A percentile compares a stretch with the other conserved stretches of the same genome.
phyloP scores from a whole-genome alignment of 1,140 invertebrate species.

The Ylistrum balloti region DNA sequence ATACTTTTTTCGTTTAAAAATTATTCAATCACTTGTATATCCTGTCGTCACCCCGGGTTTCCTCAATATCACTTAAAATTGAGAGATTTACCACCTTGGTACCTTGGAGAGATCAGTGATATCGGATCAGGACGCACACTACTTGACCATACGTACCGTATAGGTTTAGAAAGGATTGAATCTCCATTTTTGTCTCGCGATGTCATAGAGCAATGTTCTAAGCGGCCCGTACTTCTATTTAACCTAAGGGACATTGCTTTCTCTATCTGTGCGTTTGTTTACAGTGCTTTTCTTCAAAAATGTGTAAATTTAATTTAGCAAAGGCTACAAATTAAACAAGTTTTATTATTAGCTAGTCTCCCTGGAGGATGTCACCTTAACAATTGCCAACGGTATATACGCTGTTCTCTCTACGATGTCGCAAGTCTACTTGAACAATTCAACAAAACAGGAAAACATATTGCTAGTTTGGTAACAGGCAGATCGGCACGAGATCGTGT shows the following conservation, averaged over 20 bases:
- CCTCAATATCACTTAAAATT: not conserved
- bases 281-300: not conserved
- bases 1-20: not conserved
- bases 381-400: not conserved
- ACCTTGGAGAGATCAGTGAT: not conserved
- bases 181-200: not conserved
- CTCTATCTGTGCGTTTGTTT: not conserved
- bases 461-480: not conserved
- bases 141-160: not conserved
- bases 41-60: not conserved
- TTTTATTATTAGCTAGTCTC: slow-evolving; percentile 5
- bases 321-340: not conserved
- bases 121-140: not conserved
- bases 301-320: slow-evolving; percentile 23
- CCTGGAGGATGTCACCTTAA: not conserved
- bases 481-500: not conserved
- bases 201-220: not conserved
- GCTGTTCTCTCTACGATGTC: not conserved
- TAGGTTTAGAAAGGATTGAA: not conserved
- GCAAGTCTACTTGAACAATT: not conserved
- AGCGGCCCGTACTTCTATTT: not conserved
- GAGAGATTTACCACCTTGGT: not conserved
- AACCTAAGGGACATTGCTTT: not conserved
- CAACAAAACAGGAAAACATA: not conserved
- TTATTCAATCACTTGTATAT: not conserved